Evolutionary conservation across 2,113 vertebrate genomes (phyloP), one percentile per base, ranked within the genome.

Genomic region (Nesogale talazaci): DNA sequence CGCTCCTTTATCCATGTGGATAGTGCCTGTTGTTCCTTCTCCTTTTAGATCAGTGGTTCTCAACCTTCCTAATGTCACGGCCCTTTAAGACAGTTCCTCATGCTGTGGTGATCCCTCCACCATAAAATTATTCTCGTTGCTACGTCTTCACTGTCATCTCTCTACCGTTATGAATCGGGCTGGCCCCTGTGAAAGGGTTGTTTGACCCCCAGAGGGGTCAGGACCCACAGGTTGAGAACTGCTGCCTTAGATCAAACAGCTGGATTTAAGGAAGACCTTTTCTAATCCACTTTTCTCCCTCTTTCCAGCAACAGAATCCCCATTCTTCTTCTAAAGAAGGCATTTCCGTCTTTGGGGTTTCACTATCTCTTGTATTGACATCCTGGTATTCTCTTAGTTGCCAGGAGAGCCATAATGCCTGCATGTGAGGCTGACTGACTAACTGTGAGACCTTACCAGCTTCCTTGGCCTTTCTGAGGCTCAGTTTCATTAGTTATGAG

Each of bases 331-430:
- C 14, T 6, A 5, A 31, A 23, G 67, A 57, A 76, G 83, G 78
- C 87, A 20, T 80, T 42, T 80, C 46, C 27, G 38, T 86, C 65
- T 94, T 59, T 59, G 65, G n/a, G 42, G 70, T 79, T 40, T 69
- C 31, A 69, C 63, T 46, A 36, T 63, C 78, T 34, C 89, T 90
- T 90, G 10, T 74, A 78, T 86, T 92, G 67, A 81, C 63, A 56
- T 6, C 20, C 72, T 9, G 11, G 52, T 57, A 94, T 77, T 86
- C 86, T 89, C 88, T 57, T 56, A 87, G 85, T 38, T 91, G 77
- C 56, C 78, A 89, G 83, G 12, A 93, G 40, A 93, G 72, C 29
- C 84, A 92, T 72, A 63, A 0, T 70, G 65, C 65, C 69, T 59
- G 65, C 14, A 34, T 83, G 65, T 59, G 78, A 91, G 89, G 59